phyloP scores from a whole-genome alignment of 1,140 invertebrate species.

The Conus betulinus region DNA sequence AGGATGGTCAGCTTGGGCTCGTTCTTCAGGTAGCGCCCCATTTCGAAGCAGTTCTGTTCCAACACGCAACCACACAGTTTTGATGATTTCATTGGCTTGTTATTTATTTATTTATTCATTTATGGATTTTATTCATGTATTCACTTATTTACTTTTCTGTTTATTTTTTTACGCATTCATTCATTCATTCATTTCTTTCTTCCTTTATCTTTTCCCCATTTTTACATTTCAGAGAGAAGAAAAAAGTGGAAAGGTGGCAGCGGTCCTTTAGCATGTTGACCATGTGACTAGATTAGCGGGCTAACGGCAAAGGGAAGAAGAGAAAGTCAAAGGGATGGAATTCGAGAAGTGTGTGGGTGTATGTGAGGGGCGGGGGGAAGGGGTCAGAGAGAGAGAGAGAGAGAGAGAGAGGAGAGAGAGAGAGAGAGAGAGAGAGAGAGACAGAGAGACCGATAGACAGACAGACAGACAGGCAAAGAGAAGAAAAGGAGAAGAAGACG shows the following conservation, averaged over 20 bases:
- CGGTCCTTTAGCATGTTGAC: too few relatives aligned
- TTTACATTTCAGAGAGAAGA: neutral
- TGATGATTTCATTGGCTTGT: too few relatives aligned
- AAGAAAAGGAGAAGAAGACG: too few relatives aligned
- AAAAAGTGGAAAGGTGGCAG: neutral
- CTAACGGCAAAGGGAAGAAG: neutral
- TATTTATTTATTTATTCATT: too few relatives aligned
- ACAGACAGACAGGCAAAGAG: too few relatives aligned
- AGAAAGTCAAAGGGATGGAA: neutral
- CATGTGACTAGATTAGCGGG: neutral
- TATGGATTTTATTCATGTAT: too few relatives aligned
- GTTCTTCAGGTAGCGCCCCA: slow-evolving; percentile 96
- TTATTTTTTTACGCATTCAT: too few relatives aligned
- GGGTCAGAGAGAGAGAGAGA: neutral
- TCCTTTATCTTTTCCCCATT: neutral
- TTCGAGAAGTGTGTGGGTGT: neutral
- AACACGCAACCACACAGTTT: slow-evolving; percentile 73
- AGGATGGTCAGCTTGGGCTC: slow-evolving; percentile 85
- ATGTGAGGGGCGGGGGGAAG: neutral
- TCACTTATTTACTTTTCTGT: too few relatives aligned
- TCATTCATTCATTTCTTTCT: neutral
- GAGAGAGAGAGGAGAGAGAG: too few relatives aligned
- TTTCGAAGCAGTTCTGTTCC: slow-evolving; percentile 95
- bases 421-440: neutral
- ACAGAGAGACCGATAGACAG: neutral